phyloP scores from a whole-genome alignment of 2,113 vertebrate species.

The Eurypyga helias region DNA sequence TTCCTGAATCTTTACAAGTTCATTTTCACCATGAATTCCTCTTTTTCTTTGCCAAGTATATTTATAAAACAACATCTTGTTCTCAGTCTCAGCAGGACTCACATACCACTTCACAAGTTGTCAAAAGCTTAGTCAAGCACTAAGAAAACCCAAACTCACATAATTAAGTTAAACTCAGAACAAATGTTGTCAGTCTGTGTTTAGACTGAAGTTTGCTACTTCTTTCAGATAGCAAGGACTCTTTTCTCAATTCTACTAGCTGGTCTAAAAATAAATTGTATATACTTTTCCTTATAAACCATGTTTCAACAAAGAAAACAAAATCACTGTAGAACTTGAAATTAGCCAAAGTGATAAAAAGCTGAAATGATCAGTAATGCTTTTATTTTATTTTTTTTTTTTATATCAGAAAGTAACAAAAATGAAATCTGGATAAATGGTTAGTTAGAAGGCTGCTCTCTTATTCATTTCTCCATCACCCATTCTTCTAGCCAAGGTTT shows the following conservation, averaged over 20 bases:
- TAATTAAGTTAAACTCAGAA: constrained; percentile 48
- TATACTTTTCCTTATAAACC: not conserved
- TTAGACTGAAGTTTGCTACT: not conserved
- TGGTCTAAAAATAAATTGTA: not conserved
- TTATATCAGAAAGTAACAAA: not conserved
- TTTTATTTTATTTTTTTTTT: not conserved
- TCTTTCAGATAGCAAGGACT: not conserved
- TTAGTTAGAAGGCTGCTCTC: not conserved
- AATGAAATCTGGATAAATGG: not conserved
- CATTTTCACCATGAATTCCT: constrained; percentile 7
- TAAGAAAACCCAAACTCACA: constrained; percentile 29
- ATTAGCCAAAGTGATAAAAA: not conserved
- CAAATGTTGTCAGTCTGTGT: constrained; percentile 9
- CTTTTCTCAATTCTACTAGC: not conserved
- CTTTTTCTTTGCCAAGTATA: constrained; percentile 25
- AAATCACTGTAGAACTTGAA: not conserved
- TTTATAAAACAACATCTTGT: constrained; percentile 58
- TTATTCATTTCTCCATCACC: not conserved
- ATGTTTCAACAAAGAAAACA: not conserved
- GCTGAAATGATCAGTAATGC: not conserved
- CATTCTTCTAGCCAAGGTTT: not conserved
- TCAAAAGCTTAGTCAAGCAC: constrained; percentile 52
- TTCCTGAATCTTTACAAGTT: constrained; percentile 5
- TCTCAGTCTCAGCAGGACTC: constrained; percentile 25
- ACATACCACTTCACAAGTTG: constrained; percentile 42